phyloP scores from a whole-genome alignment of 2,113 vertebrate genomes.

The Macroglossus sobrinus region DNA sequence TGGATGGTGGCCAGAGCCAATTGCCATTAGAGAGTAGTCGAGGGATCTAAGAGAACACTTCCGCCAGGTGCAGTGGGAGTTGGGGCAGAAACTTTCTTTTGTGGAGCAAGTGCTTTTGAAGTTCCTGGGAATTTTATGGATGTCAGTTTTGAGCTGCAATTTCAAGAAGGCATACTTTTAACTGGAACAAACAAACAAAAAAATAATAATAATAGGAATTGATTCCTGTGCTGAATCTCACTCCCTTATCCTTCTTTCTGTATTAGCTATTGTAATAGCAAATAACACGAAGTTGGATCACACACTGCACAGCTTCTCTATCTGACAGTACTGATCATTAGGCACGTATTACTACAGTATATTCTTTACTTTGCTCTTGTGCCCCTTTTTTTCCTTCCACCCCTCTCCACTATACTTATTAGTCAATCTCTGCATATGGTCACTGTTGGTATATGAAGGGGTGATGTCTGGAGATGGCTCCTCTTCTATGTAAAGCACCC shows the following conservation, averaged over 20 bases:
- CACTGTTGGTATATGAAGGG: not conserved
- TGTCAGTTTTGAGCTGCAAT: not conserved
- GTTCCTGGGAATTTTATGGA: not conserved
- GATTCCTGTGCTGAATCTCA: not conserved
- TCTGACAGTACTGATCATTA: not conserved
- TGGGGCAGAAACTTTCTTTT: not conserved
- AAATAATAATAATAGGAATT: not conserved
- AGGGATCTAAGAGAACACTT: not conserved
- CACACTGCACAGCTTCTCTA: not conserved
- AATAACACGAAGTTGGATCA: not conserved
- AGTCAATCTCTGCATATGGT: not conserved
- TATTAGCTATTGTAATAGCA: not conserved
- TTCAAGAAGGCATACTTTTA: not conserved
- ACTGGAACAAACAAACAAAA: not conserved
- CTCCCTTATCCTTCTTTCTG: not conserved
- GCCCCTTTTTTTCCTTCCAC: not conserved
- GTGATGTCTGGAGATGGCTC: not conserved
- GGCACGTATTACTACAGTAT: fast-evolving
- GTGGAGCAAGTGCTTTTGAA: not conserved
- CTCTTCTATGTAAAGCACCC: not conserved
- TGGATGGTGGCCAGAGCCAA: not conserved
- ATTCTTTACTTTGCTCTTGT: not conserved
- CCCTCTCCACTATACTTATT: not conserved
- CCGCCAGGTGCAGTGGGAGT: fast-evolving
- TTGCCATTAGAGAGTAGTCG: not conserved